Evolutionary conservation across 2,797 vertebrate species (phyloP).

Genomic region (Buphagus erythrorhynchus): DNA sequence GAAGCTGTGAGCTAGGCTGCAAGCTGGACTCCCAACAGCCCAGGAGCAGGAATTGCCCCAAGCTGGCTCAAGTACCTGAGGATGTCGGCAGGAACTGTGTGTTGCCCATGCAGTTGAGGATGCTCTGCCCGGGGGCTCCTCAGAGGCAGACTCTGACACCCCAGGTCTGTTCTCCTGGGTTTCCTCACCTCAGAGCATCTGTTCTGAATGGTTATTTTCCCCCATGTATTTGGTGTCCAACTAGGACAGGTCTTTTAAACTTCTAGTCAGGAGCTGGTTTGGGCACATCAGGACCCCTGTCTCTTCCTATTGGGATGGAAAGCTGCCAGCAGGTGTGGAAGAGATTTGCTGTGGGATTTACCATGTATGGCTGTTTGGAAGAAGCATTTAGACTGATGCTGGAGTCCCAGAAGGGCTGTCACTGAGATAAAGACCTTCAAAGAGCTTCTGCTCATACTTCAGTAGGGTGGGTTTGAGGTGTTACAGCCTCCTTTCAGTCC

Average conservation of each 20-base stretch:
- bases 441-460: neutral
- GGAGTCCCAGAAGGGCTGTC: neutral
- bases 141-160: neutral
- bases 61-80: accelerated
- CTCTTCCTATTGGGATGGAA: neutral
- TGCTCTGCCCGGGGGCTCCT: neutral
- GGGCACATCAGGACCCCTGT: neutral
- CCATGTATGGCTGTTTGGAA: neutral
- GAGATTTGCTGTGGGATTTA: neutral
- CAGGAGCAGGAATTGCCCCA: neutral
- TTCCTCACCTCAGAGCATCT: neutral
- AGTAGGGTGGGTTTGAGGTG: neutral
- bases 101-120: neutral
- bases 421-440: neutral
- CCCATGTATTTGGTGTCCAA: neutral
- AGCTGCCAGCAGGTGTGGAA: neutral
- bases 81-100: accelerated
- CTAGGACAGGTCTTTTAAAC: neutral
- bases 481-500: neutral
- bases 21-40: neutral
- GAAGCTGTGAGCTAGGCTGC: neutral
- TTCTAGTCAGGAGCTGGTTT: neutral
- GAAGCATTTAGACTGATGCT: neutral
- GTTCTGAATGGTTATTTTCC: neutral
- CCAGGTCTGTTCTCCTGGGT: neutral